Percentiles rank a stretch among this genome's conserved stretches.
These are phyloP conservation scores for Paratilapia polleni DNA, from an alignment of 2,113 vertebrate species.

Conservation along the genomic window DNA sequence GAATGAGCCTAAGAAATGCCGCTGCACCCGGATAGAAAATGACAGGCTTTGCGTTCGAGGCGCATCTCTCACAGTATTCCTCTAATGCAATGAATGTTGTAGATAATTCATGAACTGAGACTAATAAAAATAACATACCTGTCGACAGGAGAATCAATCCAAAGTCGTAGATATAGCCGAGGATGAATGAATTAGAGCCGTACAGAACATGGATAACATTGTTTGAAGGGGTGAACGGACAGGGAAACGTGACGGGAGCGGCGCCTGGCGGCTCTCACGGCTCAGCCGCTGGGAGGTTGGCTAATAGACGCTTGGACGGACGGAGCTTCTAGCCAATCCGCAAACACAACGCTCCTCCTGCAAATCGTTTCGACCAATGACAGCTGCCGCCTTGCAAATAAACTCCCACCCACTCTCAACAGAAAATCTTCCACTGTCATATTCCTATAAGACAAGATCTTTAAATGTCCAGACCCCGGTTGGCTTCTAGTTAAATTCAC, in stretches of 20 bases:
- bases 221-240: conserved; percentile 40
- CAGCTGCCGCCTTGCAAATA: neutral
- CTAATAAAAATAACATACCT: conserved; percentile 45
- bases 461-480: neutral
- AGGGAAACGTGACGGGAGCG: conserved; percentile 52
- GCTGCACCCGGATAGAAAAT: neutral
- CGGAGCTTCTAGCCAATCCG: conserved; percentile 64
- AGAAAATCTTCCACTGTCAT: conserved; percentile 28
- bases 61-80: conserved; percentile 17
- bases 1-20: conserved; percentile 4
- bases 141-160: conserved; percentile 50
- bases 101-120: neutral
- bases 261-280: conserved; percentile 61
- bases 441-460: conserved; percentile 16
- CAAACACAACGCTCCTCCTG: neutral
- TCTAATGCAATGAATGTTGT: neutral
- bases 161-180: neutral
- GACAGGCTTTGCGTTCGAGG: neutral
- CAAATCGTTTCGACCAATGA: conserved; percentile 56
- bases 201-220: conserved; percentile 56
- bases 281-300: conserved; percentile 56
- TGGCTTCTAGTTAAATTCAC: neutral
- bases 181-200: conserved; percentile 19
- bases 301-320: conserved; percentile 13
- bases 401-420: conserved; percentile 14